These are phyloP conservation scores for Aurelia sp. DNA, from an alignment of 30 jellyfish, hydroid and myxozoan genomes.

Conservation along the genomic window DNA sequence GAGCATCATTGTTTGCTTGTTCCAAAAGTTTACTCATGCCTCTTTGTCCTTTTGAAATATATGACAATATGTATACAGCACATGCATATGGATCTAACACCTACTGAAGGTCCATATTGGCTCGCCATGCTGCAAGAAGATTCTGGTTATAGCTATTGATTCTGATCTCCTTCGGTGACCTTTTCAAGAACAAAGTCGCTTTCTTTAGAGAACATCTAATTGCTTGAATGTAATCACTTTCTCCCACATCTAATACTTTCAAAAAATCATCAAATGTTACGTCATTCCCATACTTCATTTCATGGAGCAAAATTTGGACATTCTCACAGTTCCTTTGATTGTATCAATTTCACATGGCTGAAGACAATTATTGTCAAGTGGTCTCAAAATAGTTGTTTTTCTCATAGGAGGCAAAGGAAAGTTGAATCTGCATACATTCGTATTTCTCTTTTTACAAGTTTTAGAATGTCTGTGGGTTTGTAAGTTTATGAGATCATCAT, in stretches of 20 bases:
- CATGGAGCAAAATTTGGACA: not conserved
- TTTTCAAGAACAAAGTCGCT: not conserved
- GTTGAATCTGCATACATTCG: constrained; percentile 41
- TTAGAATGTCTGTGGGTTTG: constrained; percentile 68
- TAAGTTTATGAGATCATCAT: constrained; percentile 1
- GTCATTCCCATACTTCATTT: constrained; percentile 29
- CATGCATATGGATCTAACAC: constrained; percentile 46
- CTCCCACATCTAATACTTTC: not conserved
- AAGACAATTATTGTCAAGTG: not conserved
- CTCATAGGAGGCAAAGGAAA: constrained; percentile 50
- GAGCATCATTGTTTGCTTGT: constrained; percentile 1
- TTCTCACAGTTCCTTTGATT: not conserved
- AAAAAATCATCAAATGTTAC: constrained; percentile 21
- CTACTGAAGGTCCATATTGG: not conserved
- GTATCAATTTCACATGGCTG: too few species aligned
- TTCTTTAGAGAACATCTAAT: not conserved
- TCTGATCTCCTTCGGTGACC: not conserved
- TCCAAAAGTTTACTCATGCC: constrained; percentile 40
- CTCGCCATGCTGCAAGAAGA: constrained; percentile 37
- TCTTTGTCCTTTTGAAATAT: constrained; percentile 33
- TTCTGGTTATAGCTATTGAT: constrained; percentile 8
- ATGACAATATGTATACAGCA: constrained; percentile 42
- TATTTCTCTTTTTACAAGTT: constrained; percentile 35
- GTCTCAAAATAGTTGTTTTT: constrained; percentile 8
- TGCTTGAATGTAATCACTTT: not conserved